Conservation (phyloP, 2,888 invertebrate species). For the Chaitophorus viminalis region DNA sequence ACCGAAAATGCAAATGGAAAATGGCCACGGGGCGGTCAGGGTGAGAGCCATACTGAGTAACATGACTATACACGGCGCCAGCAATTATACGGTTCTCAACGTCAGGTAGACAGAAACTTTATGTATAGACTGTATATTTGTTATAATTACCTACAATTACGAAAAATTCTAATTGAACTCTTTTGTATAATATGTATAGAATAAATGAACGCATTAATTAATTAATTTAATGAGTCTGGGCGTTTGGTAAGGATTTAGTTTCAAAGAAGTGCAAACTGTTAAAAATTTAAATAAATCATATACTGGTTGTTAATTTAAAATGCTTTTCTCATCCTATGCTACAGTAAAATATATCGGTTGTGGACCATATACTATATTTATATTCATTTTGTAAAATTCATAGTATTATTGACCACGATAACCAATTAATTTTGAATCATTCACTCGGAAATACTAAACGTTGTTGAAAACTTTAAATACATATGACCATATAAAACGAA, state of each 20-base stretch:
- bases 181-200: no score
- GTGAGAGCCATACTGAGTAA: slow-evolving; percentile 80
- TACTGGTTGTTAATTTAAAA: not conserved
- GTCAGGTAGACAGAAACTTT: slow-evolving; percentile 72
- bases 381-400: no score
- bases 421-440: no score
- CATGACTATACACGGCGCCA: slow-evolving; percentile 80
- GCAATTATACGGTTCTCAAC: slow-evolving; percentile 78
- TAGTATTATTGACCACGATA: no score
- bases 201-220: not conserved
- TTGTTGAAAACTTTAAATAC: no score
- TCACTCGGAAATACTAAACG: no score
- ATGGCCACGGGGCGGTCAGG: slow-evolving; percentile 79
- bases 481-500: no score
- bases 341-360: no score
- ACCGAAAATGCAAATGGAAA: slow-evolving; percentile 79
- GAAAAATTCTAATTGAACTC: not conserved
- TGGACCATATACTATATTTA: no score
- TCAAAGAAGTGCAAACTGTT: not conserved
- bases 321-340: not conserved
- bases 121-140: not conserved
- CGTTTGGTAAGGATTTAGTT: not conserved
- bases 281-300: not conserved
- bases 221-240: not conserved
- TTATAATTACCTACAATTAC: not conserved